Evolutionary conservation across 2,113 vertebrate species (phyloP), one percentile per base, ranked within the genome.

Genomic region (Nesogale talazaci): DNA sequence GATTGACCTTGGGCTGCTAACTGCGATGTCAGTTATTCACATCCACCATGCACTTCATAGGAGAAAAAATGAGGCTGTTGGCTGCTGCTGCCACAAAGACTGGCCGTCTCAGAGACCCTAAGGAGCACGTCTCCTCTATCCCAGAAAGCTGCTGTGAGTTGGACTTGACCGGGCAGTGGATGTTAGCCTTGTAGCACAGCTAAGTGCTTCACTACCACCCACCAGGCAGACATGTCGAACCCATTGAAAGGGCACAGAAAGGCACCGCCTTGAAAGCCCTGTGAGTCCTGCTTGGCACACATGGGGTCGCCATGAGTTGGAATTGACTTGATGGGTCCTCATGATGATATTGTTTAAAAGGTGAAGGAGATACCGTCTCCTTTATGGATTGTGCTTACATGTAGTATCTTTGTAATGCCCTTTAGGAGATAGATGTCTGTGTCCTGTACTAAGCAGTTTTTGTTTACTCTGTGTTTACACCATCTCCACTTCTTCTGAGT

Each of bases 381-480:
- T 36, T 89, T 46, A 42, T 31, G 34, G 77, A n/a, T 82, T 61
- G 19, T 63, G 2, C 79, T 17, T 14, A 1, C 65, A 31, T 75
- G 82, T 79, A 20, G 86, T 85, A 34, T 94, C 77, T 94, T 83
- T 77, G 20, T 82, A 46, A 56, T 90, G 40, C 46, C 70, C 19
- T 92, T 88, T 56, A 78, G 81, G 67, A 88, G 65, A 56, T 78
- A 20, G 74, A 65, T 88, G 19, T 82, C 84, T 27, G 31, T 31
- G 31, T 40, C 69, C 75, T 89, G 0, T 67, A 25, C 36, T 81
- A 77, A 76, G 69, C 40, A 70, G 25, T 63, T 88, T 93, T 86
- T 56, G 29, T 59, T 93, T 91, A 63, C 57, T 76, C 92, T 74
- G 27, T 93, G 19, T 95, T 89, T 92, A n/a, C 29, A 86, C 79